A percentile compares a stretch with the other conserved stretches of the same genome.
Conservation (phyloP, 2,797 vertebrate species). For the Macrochelys suwanniensis region DNA sequence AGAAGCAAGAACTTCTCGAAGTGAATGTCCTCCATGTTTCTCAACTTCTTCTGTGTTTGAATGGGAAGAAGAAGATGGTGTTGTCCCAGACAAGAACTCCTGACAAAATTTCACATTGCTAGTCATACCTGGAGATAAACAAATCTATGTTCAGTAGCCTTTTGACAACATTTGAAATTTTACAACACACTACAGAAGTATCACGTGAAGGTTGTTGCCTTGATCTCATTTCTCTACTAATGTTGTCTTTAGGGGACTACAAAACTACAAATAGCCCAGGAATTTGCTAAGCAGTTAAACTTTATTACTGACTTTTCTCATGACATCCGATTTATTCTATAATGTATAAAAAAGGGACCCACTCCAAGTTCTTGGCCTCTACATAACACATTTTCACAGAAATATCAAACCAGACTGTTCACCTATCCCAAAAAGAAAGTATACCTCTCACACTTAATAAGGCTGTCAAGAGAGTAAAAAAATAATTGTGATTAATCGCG, state of each 20-base stretch:
- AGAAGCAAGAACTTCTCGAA: fast-evolving
- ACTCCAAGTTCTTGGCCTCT: background rate
- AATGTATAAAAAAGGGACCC: background rate
- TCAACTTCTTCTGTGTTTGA: too few species aligned
- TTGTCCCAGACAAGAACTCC: too few species aligned
- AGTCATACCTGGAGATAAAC: too few species aligned
- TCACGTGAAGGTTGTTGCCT: too few species aligned
- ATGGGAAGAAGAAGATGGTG: too few species aligned
- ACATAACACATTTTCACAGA: background rate
- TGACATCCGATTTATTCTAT: background rate
- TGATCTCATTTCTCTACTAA: fast-evolving
- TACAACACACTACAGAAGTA: too few species aligned
- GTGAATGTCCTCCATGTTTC: background rate
- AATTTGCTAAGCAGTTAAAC: background rate
- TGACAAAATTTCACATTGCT: too few species aligned
- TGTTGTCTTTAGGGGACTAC: background rate
- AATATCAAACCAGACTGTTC: fast-evolving
- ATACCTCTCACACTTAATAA: background rate
- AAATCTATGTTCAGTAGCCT: too few species aligned
- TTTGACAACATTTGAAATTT: too few species aligned
- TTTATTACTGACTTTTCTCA: background rate
- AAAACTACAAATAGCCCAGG: background rate
- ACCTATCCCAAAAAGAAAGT: background rate
- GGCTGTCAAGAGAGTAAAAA: too few species aligned
- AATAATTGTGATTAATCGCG: too few species aligned